These are phyloP conservation scores for Harmothoe impar DNA, from an alignment of 2,888 invertebrate genomes.

Conservation along the genomic window DNA sequence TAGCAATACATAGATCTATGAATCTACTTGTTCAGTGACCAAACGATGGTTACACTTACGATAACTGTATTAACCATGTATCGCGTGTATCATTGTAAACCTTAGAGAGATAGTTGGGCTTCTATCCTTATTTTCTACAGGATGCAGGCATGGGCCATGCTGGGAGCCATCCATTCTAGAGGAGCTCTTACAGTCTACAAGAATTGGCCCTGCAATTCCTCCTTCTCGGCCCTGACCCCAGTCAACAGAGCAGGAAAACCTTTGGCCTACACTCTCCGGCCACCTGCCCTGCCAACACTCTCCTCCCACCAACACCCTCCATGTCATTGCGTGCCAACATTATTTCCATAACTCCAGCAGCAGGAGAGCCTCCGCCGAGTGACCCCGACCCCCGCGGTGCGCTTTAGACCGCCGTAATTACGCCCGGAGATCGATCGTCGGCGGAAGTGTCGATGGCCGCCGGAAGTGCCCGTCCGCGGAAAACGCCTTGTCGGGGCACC, in stretches of 20 bases:
- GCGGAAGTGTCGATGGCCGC: conserved; percentile 51
- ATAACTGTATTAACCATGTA: too few species aligned
- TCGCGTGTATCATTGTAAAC: too few species aligned
- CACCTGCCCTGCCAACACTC: not conserved
- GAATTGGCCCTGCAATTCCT: not conserved
- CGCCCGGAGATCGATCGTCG: conserved; percentile 39
- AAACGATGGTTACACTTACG: too few species aligned
- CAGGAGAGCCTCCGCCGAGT: not conserved
- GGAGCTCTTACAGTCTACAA: not conserved
- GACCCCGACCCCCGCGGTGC: conserved; percentile 31
- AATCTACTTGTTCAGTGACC: too few species aligned
- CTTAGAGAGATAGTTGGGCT: too few species aligned
- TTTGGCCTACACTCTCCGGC: not conserved
- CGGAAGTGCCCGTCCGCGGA: conserved; percentile 12
- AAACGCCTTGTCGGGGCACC: conserved; percentile 34
- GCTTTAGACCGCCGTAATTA: conserved; percentile 30
- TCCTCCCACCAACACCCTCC: not conserved
- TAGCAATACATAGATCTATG: too few species aligned
- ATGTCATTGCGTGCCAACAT: not conserved
- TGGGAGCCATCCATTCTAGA: too few species aligned
- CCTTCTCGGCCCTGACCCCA: not conserved
- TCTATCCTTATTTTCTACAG: too few species aligned
- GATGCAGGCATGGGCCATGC: too few species aligned
- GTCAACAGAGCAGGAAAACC: not conserved
- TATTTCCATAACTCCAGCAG: conserved; percentile 18